Evolutionary conservation across 2,888 invertebrate genomes (phyloP).

Genomic region (Serrognathus titanus): DNA sequence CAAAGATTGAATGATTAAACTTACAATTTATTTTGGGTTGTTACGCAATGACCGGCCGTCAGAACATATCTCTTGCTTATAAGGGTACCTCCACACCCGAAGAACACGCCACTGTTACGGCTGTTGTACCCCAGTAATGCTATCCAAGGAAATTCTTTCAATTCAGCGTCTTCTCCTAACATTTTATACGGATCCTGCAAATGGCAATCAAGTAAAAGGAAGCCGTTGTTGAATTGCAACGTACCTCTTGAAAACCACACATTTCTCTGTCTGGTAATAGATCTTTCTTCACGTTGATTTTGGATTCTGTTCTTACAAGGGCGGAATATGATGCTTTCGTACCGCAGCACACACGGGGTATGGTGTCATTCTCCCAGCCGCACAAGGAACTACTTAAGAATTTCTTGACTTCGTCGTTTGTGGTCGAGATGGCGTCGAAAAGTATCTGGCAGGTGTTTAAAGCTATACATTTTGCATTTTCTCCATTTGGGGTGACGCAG

Average conservation of each 20-base stretch:
- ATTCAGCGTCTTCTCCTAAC: conserved; percentile 39
- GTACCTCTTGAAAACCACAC: too few species aligned
- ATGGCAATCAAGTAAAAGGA: too few species aligned
- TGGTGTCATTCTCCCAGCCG: conserved; percentile 44
- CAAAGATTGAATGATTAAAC: conserved; percentile 3
- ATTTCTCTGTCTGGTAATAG: not conserved
- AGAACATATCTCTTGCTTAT: conserved; percentile 54
- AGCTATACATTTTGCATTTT: conserved; percentile 50
- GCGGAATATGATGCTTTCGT: not conserved
- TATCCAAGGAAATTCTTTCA: conserved; percentile 53
- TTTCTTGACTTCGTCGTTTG: conserved; percentile 31
- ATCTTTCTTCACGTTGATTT: not conserved
- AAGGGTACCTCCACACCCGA: conserved; percentile 53
- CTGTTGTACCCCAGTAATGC: conserved; percentile 46
- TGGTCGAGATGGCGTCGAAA: conserved; percentile 40
- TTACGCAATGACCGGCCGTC: conserved; percentile 57
- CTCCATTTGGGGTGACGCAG: conserved; percentile 29
- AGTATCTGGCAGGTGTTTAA: conserved; percentile 52
- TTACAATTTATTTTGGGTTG: conserved; percentile 30
- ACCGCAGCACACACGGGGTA: conserved; percentile 56
- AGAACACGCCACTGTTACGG: conserved; percentile 15
- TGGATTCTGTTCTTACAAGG: not conserved
- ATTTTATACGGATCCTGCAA: conserved; percentile 31
- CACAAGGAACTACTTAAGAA: conserved; percentile 56
- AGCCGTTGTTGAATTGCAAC: too few species aligned